Conservation (phyloP, 2,797 vertebrate species). For the Poeciliopsis presidionis region DNA sequence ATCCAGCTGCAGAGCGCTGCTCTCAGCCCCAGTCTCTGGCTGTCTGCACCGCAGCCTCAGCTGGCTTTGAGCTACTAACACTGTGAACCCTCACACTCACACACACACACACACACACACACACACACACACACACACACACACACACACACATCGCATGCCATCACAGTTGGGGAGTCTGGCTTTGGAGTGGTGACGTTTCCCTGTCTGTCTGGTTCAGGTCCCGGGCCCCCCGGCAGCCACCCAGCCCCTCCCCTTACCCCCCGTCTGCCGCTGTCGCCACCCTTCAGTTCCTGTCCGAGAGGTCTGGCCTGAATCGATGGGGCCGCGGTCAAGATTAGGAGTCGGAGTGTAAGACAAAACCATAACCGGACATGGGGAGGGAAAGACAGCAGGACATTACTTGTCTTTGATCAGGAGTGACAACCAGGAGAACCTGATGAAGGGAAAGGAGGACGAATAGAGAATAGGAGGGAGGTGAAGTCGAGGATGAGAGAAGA, state of each 20-base stretch:
- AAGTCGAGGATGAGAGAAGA: constrained; percentile 13
- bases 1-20: constrained; percentile 51
- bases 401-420: constrained; percentile 5
- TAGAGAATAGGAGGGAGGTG: constrained; percentile 8
- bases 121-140: constrained; percentile 16
- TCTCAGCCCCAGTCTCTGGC: constrained; percentile 58
- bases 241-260: constrained; percentile 40
- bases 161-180: constrained; percentile 59
- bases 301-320: constrained; percentile 13
- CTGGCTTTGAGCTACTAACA: constrained; percentile 67
- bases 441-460: not conserved
- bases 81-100: constrained; percentile 24
- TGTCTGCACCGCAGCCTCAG: constrained; percentile 65
- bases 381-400: constrained; percentile 4
- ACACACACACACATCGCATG: constrained; percentile 30
- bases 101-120: constrained; percentile 41
- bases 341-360: constrained; percentile 2
- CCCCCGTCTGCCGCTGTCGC: constrained; percentile 10
- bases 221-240: constrained; percentile 48
- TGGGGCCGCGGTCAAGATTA: constrained; percentile 2
- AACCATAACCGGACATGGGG: not conserved
- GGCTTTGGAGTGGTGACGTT: constrained; percentile 71
- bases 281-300: constrained; percentile 36
- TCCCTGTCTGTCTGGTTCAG: constrained; percentile 72
- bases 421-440: constrained; percentile 1